A percentile compares a stretch with the other conserved stretches of the same genome.
Evolutionary conservation across 2,888 invertebrate genomes (phyloP).

Genomic region (Agonum fuliginosum): DNA sequence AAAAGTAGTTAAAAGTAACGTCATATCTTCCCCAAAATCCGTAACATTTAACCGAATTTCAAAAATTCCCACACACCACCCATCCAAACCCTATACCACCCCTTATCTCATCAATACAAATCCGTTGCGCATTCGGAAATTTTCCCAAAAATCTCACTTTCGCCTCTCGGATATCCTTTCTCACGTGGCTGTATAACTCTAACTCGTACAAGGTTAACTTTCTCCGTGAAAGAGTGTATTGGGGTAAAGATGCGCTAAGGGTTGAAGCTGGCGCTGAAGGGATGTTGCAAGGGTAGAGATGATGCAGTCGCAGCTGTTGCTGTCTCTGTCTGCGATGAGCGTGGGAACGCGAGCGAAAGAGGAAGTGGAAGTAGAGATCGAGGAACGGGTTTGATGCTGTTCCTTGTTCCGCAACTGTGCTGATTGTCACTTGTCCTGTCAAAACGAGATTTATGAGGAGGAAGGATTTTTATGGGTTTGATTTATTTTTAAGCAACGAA

Average conservation of each 20-base stretch:
- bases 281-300: conserved; percentile 37
- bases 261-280: no score
- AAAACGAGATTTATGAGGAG: conserved; percentile 20
- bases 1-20: background rate
- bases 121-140: conserved; percentile 14
- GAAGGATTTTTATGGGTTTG: no score
- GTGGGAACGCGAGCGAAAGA: conserved; percentile 44
- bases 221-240: conserved; percentile 49
- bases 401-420: conserved; percentile 37
- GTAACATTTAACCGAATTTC: conserved; percentile 1
- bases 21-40: background rate
- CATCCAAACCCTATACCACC: background rate
- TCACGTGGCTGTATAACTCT: no score
- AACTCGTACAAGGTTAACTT: conserved; percentile 51
- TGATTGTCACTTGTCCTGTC: conserved; percentile 32
- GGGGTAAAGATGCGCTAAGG: conserved; percentile 54
- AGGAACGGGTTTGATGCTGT: conserved; percentile 22
- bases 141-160: conserved; percentile 7
- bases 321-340: conserved; percentile 1
- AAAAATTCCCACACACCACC: background rate
- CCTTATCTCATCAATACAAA: background rate
- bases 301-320: conserved; percentile 21
- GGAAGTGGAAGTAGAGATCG: conserved; percentile 2
- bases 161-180: conserved; percentile 44
- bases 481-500: no score